Percentiles rank a stretch among this genome's conserved stretches.
phyloP scores from a whole-genome alignment of 2,888 invertebrate species.

The Lottia scabra region DNA sequence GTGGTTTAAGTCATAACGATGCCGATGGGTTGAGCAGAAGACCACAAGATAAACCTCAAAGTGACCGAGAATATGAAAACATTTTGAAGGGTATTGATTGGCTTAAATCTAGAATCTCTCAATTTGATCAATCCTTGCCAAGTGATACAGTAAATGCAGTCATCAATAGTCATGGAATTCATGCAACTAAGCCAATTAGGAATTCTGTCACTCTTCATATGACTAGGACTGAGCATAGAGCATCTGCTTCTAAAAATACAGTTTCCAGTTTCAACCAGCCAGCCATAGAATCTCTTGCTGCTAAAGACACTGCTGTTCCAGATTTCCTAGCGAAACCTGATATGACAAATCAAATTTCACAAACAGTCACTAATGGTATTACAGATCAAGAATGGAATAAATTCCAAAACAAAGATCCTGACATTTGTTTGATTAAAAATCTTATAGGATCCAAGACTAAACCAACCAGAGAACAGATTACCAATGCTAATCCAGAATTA shows the following conservation, averaged over 20 bases:
- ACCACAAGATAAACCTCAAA: conserved; percentile 6
- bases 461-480: not conserved
- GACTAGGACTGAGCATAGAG: not conserved
- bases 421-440: not conserved
- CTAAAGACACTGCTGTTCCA: not conserved
- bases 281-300: not conserved
- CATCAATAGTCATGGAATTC: not conserved
- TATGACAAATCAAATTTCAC: not conserved
- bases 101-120: not conserved
- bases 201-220: not conserved
- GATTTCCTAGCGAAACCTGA: not conserved
- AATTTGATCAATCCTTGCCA: not conserved
- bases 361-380: not conserved
- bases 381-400: not conserved
- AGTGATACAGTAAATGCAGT: not conserved
- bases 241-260: not conserved
- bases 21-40: conserved; percentile 15
- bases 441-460: not conserved
- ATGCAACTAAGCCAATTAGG: not conserved
- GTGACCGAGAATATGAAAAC: not conserved
- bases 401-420: not conserved
- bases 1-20: conserved; percentile 32
- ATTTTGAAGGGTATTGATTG: not conserved
- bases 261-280: not conserved
- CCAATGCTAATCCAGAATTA: not conserved